phyloP scores from a whole-genome alignment of 1,140 invertebrate genomes.

The Pseudomyrmex flavicornis region DNA sequence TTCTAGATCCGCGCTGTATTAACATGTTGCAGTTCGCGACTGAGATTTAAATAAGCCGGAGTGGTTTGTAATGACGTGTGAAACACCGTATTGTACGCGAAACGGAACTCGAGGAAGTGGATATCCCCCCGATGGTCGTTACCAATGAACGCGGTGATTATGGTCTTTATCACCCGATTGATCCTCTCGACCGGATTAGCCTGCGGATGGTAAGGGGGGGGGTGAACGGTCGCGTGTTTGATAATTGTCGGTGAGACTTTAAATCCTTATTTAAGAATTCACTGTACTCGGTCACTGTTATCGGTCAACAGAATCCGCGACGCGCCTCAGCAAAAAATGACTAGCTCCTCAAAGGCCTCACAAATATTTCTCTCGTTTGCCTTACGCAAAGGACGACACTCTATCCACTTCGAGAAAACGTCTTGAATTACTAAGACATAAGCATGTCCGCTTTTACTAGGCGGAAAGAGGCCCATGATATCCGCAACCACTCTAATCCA shows the following conservation, averaged over 20 bases:
- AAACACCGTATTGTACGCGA: too few species aligned
- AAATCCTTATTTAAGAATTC: neutral
- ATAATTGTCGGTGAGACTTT: neutral
- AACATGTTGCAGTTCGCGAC: too few species aligned
- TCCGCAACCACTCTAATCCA: too few species aligned
- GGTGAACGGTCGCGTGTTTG: neutral
- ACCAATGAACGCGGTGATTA: neutral
- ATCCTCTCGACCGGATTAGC: neutral
- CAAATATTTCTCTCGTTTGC: too few species aligned
- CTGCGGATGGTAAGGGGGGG: neutral
- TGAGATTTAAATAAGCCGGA: too few species aligned
- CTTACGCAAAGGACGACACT: too few species aligned
- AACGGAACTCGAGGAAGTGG: neutral
- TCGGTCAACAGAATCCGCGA: neutral
- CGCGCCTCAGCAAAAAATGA: neutral
- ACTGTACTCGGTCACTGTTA: neutral
- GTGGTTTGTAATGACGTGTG: too few species aligned
- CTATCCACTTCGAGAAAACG: too few species aligned
- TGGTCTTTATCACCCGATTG: neutral
- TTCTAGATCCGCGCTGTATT: too few species aligned
- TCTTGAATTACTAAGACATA: too few species aligned
- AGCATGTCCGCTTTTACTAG: too few species aligned
- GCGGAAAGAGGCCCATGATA: too few species aligned
- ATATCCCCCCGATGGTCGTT: neutral
- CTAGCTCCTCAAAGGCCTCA: neutral